phyloP scores from a whole-genome alignment of 2,888 invertebrate genomes.

The Charanyca ferruginea region DNA sequence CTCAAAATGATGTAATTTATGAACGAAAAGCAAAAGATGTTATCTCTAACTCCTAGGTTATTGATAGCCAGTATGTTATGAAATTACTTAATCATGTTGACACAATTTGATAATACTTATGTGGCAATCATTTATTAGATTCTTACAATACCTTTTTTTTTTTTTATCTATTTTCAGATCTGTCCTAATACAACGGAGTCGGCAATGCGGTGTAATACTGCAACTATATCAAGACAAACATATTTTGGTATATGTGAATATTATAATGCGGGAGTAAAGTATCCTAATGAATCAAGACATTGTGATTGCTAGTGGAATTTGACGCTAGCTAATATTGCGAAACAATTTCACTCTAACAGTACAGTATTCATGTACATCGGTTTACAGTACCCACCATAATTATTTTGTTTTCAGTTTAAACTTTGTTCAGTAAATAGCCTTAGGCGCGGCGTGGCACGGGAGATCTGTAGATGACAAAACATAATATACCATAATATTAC shows the following conservation, averaged over 20 bases:
- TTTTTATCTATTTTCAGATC: conserved; percentile 80
- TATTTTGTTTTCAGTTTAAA: conserved; percentile 53
- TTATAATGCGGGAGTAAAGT: conserved; percentile 84
- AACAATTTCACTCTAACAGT: conserved; percentile 53
- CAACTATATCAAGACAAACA: conserved; percentile 90
- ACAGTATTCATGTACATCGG: conserved; percentile 62
- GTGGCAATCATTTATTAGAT: conserved; percentile 20
- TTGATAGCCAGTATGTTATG: background rate
- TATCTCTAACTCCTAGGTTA: no score
- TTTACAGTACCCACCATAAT: conserved; percentile 45
- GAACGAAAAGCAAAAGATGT: no score
- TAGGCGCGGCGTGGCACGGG: background rate
- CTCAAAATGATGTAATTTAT: no score
- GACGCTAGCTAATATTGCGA: conserved; percentile 76
- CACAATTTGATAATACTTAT: conserved; percentile 11
- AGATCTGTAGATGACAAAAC: background rate
- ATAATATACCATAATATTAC: background rate
- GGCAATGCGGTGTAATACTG: conserved; percentile 78
- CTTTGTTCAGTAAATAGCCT: conserved; percentile 36
- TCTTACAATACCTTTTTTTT: conserved; percentile 20
- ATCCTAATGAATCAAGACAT: conserved; percentile 82
- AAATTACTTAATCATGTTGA: conserved; percentile 30
- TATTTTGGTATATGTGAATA: conserved; percentile 91
- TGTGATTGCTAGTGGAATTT: conserved; percentile 84
- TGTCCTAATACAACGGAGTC: conserved; percentile 84